Base-by-base conservation (phyloP, 1,140 invertebrate genomes). In the Diorhabda elongata region DNA sequence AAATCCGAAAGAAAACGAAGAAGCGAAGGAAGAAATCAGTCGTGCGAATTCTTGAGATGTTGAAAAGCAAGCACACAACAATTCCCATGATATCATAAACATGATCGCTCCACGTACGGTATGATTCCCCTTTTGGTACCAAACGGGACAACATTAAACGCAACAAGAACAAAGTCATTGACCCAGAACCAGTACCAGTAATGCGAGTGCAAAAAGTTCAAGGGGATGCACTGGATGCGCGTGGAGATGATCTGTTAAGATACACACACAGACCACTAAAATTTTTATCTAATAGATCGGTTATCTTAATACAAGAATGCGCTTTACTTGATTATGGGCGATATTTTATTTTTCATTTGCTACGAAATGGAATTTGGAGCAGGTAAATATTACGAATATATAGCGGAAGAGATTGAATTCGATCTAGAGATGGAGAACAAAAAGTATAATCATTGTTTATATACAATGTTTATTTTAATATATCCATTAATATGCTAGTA, bases 41-140 rank as follows among this genome's bases (percentile, higher is more conserved):
- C 58, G 58, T 70, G 60, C 65, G 60, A 70, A 70, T 61, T 61
- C 69, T 56, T 52, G 44, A 64, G 65, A 62, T 64, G 58, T 44
- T 42, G 59, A 57, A 56, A 65, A 47, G 58, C 64, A 58, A 61
- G 57, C 43, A 47, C 64, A 58, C 42, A 67, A 71, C 66, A 68
- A 71, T 73, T 73, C 71, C 71, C 71, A 73, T 73, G 69, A 65
- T 73, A 73, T 73, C 71, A 64, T 66, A 70, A 70, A 68, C 71
- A 71, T 72, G 73, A 74, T 74, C 73, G 73, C 69, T 69, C 68
- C 47, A 8, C 47, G 47, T 69, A 72, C 71, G 74, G 73, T 73
- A 73, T 74, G 73, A 76, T 76, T 74, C 74, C 73, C 71, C 26
- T 67, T 76, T 76, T 74, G 74, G 74, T 72, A 70, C 68, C 70